Base-by-base conservation (phyloP, 2,888 invertebrate species). In the Perithous albicinctus region DNA sequence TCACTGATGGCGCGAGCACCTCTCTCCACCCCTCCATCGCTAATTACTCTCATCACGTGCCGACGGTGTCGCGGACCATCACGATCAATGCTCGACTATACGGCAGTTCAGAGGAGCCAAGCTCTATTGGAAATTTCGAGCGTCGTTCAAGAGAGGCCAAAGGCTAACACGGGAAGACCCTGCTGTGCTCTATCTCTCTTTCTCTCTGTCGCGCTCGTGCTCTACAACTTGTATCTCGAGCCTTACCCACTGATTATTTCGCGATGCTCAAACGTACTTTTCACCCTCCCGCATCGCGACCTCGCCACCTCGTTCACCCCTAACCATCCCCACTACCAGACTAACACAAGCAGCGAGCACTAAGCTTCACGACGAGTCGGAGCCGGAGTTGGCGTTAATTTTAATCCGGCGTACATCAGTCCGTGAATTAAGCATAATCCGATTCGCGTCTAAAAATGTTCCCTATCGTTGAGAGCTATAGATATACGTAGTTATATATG, bases 11-110 rank as follows among this genome's bases (percentile, higher is more conserved):
- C 41, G 32, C 69, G 59, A 43, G 84, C 43, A 66, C 75, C 66
- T 61, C 61, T 41, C 12, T 6, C 59, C 46, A 32, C 48, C 35
- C 43, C 72, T 32, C 46, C 67, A 43, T 64, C 84, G 80, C 87
- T 91, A 91, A 90, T 91, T 91, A 89, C 89, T 88, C 88, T 90
- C 88, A 90, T 90, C 87, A 87, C 85, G 87, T 86, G 86, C 83
- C 51, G 61, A 38, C 80, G 85, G 48, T 80, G 84, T 75, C 85
- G 85, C 15, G 83, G 66, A 73, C 46, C 76, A 56, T 73, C 54
- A 70, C 76, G 74, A 77, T 72, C 46, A 69, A 54, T 51, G 61
- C 73, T 38, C 43, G 38, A 67, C 20, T 51, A 38, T 6, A 56
- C 64, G 51, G 67, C 48, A 56, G 46, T 48, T 64, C 69, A 20